Conservation (phyloP, 2,797 vertebrate genomes). For the Sebastes baramenuke region DNA sequence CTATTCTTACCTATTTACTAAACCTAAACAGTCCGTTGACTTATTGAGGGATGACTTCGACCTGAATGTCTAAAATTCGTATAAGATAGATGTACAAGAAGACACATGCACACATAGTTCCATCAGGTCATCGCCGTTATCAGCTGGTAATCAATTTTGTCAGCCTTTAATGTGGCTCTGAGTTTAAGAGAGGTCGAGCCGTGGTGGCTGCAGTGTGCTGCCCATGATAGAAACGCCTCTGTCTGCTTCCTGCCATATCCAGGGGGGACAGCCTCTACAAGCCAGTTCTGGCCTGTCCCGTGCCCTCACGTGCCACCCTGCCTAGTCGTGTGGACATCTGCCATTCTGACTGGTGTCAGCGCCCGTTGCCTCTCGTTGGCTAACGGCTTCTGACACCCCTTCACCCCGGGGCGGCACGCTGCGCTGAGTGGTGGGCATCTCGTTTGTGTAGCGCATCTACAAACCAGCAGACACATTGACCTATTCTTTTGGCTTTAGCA, state of each 20-base stretch:
- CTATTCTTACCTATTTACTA: not conserved
- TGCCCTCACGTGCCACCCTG: constrained; percentile 76
- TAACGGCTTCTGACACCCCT: constrained; percentile 75
- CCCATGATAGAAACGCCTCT: constrained; percentile 75
- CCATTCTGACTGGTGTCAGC: constrained; percentile 82
- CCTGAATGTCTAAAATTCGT: not conserved
- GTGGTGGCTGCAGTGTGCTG: constrained; percentile 52
- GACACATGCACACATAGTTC: not conserved
- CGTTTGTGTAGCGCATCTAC: constrained; percentile 66
- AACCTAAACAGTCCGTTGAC: not conserved
- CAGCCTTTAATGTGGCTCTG: constrained; percentile 70
- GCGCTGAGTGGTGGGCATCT: constrained; percentile 70
- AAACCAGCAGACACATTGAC: constrained; percentile 82
- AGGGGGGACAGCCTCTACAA: constrained; percentile 66
- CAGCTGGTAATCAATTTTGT: constrained; percentile 69
- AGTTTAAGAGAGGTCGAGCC: constrained; percentile 55
- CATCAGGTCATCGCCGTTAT: constrained; percentile 31
- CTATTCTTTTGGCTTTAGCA: constrained; percentile 83
- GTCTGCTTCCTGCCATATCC: constrained; percentile 74
- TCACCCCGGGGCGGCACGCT: constrained; percentile 45
- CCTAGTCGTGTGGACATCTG: constrained; percentile 82
- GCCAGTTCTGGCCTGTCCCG: constrained; percentile 56
- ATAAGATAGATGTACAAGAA: not conserved
- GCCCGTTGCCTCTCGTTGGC: constrained; percentile 63
- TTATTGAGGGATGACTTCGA: not conserved